phyloP scores from a whole-genome alignment of 2,113 vertebrate species.

The Ceyx margarethae region DNA sequence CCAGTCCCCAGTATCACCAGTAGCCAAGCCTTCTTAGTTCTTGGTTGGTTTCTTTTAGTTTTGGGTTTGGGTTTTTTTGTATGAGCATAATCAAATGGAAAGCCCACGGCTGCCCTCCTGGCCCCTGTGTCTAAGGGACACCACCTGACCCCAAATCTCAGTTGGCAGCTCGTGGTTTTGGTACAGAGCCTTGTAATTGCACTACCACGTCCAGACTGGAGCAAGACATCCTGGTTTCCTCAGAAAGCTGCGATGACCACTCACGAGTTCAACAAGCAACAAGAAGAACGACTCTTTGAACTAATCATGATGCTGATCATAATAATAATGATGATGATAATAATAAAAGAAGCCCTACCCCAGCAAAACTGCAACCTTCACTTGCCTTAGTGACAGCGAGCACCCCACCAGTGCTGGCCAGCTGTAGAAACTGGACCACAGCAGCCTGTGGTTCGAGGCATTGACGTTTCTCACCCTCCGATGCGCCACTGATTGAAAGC shows the following conservation, averaged over 20 bases:
- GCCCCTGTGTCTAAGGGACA: not conserved
- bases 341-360: not conserved
- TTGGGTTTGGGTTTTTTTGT: not conserved
- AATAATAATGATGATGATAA: not conserved
- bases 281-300: not conserved
- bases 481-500: slow-evolving; percentile 52
- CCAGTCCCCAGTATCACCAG: not conserved
- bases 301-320: not conserved
- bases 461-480: not conserved
- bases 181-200: not conserved
- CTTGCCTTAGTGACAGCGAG: slow-evolving; percentile 5
- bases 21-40: too few species aligned
- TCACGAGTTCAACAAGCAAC: not conserved
- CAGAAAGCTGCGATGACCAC: slow-evolving; percentile 26
- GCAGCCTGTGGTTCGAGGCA: slow-evolving; percentile 43
- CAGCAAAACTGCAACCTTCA: slow-evolving; percentile 49
- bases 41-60: not conserved
- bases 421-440: slow-evolving; percentile 13
- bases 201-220: slow-evolving; percentile 18
- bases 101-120: not conserved
- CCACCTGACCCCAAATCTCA: not conserved
- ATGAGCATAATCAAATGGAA: fast-evolving
- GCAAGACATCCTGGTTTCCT: not conserved
- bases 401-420: not conserved
- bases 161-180: not conserved